Evolutionary conservation across 2,113 vertebrate species (phyloP), one percentile per base, ranked within the genome.

Genomic region (Condylura cristata): DNA sequence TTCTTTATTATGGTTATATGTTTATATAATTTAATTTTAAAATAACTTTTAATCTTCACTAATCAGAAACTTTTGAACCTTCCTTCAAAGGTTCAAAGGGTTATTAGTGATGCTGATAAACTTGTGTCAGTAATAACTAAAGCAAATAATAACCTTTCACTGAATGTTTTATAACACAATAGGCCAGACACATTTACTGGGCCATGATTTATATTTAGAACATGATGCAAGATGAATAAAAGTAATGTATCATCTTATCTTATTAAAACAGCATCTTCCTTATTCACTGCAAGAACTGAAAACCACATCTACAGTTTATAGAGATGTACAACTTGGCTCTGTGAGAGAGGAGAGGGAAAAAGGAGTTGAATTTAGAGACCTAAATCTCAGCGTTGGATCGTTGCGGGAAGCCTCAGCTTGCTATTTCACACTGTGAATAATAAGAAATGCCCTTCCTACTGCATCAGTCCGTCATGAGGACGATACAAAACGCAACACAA

Each of bases 181-280:
- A 65, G 58, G 28, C 56, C 24, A 30, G 63, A 82, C 7, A 22
- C 0, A 16, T 80, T 91, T 93, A 63, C 68, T 87, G 30, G 30
- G 20, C 17, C 58, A 32, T 91, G 81, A 90, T 44, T 90, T 91
- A 89, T 85, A 37, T 53, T 87, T 32, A 37, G 80, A 63, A 75
- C 37, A 32, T 70, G 90, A 90, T 51, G n/a, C 22, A 60, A 4
- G 32, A 48, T 46, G 63, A 92, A 76, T 66, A 78, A 32, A 44
- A 48, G 30, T 37, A 81, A 48, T 9, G 70, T 53, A 58, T 74
- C 60, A 37, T n/a, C 46, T 84, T 89, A n/a, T 56, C 44, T 63
- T 63, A 51, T 79, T 79, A 68, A 74, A 93, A 53, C 17, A 74
- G 26, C 18, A 44, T 68, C 63, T 93, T 96, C 63, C 48, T 74